phyloP scores from a whole-genome alignment of 37 sponge, comb jelly and placozoan genomes.

The Diacarnus erythraeanus region DNA sequence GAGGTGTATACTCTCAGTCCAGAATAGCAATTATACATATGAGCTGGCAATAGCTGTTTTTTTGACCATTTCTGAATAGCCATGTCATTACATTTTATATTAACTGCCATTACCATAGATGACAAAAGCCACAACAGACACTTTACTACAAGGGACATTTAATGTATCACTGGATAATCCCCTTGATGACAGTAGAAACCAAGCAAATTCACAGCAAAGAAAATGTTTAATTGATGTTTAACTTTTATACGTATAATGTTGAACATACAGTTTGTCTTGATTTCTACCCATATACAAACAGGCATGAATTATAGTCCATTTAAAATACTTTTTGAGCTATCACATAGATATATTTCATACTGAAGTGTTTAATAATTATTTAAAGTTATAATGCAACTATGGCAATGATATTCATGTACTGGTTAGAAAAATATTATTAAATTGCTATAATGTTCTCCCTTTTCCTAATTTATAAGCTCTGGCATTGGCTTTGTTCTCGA shows the following conservation, averaged over 20 bases:
- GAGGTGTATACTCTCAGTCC: too few relatives aligned
- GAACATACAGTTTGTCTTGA: too few relatives aligned
- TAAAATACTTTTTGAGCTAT: too few relatives aligned
- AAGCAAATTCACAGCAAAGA: background rate
- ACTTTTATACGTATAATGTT: too few relatives aligned
- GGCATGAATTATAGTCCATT: too few relatives aligned
- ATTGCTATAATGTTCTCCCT: background rate
- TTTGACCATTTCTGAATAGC: too few relatives aligned
- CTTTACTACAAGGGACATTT: slow-evolving; percentile 83
- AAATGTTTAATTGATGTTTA: background rate
- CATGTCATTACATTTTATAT: too few relatives aligned
- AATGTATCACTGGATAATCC: slow-evolving; percentile 86
- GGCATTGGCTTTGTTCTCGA: background rate
- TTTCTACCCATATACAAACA: too few relatives aligned
- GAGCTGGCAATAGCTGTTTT: too few relatives aligned
- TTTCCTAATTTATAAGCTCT: slow-evolving; percentile 6
- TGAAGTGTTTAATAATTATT: background rate
- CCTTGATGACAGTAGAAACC: background rate
- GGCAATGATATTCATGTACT: background rate
- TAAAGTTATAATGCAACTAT: background rate
- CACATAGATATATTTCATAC: background rate
- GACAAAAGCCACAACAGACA: slow-evolving; percentile 45
- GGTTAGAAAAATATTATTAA: too few relatives aligned
- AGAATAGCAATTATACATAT: too few relatives aligned
- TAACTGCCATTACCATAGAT: slow-evolving; percentile 28